A percentile compares a stretch with the other conserved stretches of the same genome.
Evolutionary conservation across 2,888 invertebrate genomes (phyloP).

Genomic region (Lumbricus terrestris): DNA sequence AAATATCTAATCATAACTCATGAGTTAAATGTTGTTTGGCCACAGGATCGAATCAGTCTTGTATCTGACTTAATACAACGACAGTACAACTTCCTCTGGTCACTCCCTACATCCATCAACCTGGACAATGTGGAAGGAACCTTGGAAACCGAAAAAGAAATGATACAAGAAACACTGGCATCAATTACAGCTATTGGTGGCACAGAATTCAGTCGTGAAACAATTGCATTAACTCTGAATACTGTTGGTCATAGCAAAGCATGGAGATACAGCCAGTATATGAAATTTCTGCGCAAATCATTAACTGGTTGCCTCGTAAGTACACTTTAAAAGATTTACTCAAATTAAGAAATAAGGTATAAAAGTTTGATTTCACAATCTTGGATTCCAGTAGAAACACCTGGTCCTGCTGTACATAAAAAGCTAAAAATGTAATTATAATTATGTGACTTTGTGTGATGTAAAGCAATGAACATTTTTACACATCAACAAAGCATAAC

Average conservation of each 20-base stretch:
- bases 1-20: background rate
- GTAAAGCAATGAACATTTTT: background rate
- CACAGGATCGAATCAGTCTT: slow-evolving; percentile 27
- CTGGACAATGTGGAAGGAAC: background rate
- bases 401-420: background rate
- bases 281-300: slow-evolving; percentile 25
- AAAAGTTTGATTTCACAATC: background rate
- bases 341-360: background rate
- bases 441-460: background rate
- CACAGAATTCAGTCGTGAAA: background rate
- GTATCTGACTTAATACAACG: slow-evolving; percentile 29
- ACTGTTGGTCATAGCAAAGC: background rate
- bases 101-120: slow-evolving; percentile 19
- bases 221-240: background rate
- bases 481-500: background rate
- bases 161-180: background rate
- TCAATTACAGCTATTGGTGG: background rate
- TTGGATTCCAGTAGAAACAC: background rate
- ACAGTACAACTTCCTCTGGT: slow-evolving; percentile 32
- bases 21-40: too few relatives aligned
- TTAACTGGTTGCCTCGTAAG: slow-evolving; percentile 28
- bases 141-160: background rate
- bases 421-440: background rate
- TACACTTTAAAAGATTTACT: background rate
- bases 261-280: slow-evolving; percentile 22